Conservation (phyloP, 2,113 vertebrate genomes). For the Campylomormyrus tamandua region DNA sequence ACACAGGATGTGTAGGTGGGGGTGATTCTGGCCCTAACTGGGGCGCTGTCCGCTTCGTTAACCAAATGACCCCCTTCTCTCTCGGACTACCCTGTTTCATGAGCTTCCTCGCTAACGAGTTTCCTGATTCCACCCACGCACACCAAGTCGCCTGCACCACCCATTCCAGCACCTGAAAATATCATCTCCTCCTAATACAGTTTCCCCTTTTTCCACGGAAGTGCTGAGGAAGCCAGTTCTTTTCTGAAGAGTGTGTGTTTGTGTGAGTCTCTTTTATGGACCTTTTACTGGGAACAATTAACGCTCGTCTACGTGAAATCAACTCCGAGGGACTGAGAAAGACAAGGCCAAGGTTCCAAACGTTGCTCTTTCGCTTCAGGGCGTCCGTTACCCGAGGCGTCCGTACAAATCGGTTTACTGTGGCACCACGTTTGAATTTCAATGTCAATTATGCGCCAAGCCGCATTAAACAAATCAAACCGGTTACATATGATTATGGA, state of each 20-base stretch:
- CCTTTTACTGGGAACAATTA: constrained; percentile 23
- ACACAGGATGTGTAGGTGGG: not conserved
- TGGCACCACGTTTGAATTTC: not conserved
- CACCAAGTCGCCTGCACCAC: not conserved
- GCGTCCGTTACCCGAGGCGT: not conserved
- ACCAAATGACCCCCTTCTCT: not conserved
- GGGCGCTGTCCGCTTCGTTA: not conserved
- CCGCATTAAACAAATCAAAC: constrained; percentile 10
- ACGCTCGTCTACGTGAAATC: constrained; percentile 19
- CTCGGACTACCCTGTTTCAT: not conserved
- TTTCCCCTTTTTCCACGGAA: constrained; percentile 7
- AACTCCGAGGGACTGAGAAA: not conserved
- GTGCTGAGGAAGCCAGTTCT: constrained; percentile 21
- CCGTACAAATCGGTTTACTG: not conserved
- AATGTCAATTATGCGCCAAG: not conserved
- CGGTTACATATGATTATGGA: not conserved
- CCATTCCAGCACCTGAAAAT: not conserved
- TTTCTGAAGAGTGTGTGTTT: constrained; percentile 11
- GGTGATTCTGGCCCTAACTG: not conserved
- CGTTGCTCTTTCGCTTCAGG: not conserved
- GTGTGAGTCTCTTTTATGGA: not conserved
- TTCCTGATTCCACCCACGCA: not conserved
- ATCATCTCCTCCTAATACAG: not conserved
- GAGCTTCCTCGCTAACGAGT: not conserved
- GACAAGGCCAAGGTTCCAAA: not conserved